These are phyloP conservation scores for Drosophila hamatofila DNA, from an alignment of 2,888 invertebrate species.

Conservation along the genomic window DNA sequence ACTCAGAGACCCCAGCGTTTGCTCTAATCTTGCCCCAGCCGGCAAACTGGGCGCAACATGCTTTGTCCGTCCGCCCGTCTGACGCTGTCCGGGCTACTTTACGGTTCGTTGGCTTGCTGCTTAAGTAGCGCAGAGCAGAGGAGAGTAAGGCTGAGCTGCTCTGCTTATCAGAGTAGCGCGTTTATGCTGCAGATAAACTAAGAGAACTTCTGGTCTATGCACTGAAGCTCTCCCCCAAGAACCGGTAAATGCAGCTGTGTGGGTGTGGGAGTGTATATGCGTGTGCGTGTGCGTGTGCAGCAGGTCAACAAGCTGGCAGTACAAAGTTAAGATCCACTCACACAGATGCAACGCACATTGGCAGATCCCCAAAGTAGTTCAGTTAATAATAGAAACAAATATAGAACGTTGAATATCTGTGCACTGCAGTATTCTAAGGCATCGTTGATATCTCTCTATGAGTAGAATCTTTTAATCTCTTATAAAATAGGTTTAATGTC, in stretches of 20 bases:
- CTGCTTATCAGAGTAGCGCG: conserved; percentile 58
- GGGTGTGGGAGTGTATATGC: conserved; percentile 1
- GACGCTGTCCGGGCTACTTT: conserved; percentile 52
- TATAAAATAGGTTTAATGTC: not conserved
- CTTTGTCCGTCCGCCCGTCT: conserved; percentile 23
- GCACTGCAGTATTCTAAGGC: conserved; percentile 1
- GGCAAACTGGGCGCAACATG: conserved; percentile 27
- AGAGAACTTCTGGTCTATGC: conserved; percentile 38
- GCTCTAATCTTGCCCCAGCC: conserved; percentile 56
- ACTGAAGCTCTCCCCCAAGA: conserved; percentile 20
- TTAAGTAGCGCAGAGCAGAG: conserved; percentile 54
- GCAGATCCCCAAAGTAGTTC: conserved; percentile 31
- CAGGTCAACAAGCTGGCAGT: conserved; percentile 53
- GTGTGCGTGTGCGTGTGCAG: conserved; percentile 11
- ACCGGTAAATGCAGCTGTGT: conserved; percentile 33
- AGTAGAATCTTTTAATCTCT: not conserved
- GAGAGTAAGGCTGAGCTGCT: conserved; percentile 30
- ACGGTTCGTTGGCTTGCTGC: conserved; percentile 70
- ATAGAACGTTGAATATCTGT: conserved; percentile 11
- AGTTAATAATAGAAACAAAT: conserved; percentile 60
- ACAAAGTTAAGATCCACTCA: conserved; percentile 22
- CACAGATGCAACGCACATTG: conserved; percentile 2
- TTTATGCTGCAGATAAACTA: conserved; percentile 53
- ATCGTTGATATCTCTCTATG: not conserved
- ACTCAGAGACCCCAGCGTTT: conserved; percentile 57